Evolutionary conservation across 92 coral and sea anemone species (phyloP), one percentile per base, ranked within the genome.

Genomic region (Zoanthus gigantus): DNA sequence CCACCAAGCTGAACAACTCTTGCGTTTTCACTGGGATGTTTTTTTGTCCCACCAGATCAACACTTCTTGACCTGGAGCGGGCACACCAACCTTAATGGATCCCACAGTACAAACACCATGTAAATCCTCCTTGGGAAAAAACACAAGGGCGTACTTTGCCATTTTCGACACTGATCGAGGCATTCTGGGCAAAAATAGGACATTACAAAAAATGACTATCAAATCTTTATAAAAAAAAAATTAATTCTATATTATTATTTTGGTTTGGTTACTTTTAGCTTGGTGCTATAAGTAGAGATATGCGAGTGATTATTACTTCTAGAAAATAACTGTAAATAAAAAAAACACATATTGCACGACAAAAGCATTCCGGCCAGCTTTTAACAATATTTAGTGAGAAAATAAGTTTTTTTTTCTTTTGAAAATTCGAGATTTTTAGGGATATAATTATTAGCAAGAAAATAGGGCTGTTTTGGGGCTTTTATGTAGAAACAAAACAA

Each of bases 181-280:
- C 77, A 72, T 72, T 72, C 77, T 72, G 46, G 44, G 44, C 34
- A 68, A 68, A 31, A 28, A 31, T 68, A 28, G 66, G 66, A 5
- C n/a, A 58, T 58, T 58, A 58, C 66, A 58, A 13, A 58, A 58
- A 18, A 58, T 58, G 23, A 58, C 66, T 58, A 5, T 58, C 23
- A 5, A 58, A 13, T 58, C 66, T 58, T 58, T 58, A 13, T 58
- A 58, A 58, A 58, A 58, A 17, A 58, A 58, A 17, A 58, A 4
- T 12, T 58, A 58, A 12, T 58, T 58, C 66, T 58, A 58, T 58
- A 23, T 23, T 58, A 58, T 58, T 58, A 58, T 58, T 58, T 58
- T 15, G 5, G 5, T 58, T 5, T 1, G 66, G 18, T 58, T 58
- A 58, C 66, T 58, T 58, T 12, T 58, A 58, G 66, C 5, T 58